Evolutionary conservation across 2,888 invertebrate genomes (phyloP).

Genomic region (Saturnia japonica): DNA sequence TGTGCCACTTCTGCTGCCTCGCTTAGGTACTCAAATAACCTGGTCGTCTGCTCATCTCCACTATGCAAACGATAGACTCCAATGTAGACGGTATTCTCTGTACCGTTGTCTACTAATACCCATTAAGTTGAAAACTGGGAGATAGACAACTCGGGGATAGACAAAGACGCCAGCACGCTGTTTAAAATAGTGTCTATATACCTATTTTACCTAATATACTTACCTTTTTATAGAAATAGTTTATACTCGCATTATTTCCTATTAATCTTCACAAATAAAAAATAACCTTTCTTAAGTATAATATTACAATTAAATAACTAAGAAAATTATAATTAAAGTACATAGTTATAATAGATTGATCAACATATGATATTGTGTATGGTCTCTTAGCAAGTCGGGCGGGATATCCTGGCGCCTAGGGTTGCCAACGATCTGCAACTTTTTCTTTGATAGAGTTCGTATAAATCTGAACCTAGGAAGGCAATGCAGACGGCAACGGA

Average conservation of each 20-base stretch:
- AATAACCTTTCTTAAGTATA: background rate
- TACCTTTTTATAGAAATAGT: too few relatives aligned
- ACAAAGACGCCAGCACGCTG: too few relatives aligned
- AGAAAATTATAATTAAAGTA: background rate
- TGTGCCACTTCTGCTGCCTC: too few relatives aligned
- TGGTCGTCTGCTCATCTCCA: too few relatives aligned
- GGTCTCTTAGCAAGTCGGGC: conserved; percentile 22
- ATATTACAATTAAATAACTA: background rate
- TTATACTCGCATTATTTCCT: background rate
- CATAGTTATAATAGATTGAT: background rate
- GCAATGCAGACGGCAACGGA: conserved; percentile 60
- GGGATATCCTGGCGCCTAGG: conserved; percentile 60
- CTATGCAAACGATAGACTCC: too few relatives aligned
- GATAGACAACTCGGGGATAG: too few relatives aligned
- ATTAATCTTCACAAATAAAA: background rate
- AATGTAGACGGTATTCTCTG: too few relatives aligned
- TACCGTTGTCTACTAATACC: too few relatives aligned
- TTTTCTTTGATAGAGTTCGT: conserved; percentile 77
- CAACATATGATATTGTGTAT: background rate
- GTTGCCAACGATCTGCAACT: conserved; percentile 70
- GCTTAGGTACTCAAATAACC: too few relatives aligned
- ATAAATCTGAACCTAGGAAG: conserved; percentile 68
- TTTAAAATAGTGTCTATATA: too few relatives aligned
- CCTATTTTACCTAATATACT: too few relatives aligned
- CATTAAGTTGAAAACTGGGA: too few relatives aligned